phyloP scores from a whole-genome alignment of 2,888 invertebrate species.

The Hypercompe scribonia region DNA sequence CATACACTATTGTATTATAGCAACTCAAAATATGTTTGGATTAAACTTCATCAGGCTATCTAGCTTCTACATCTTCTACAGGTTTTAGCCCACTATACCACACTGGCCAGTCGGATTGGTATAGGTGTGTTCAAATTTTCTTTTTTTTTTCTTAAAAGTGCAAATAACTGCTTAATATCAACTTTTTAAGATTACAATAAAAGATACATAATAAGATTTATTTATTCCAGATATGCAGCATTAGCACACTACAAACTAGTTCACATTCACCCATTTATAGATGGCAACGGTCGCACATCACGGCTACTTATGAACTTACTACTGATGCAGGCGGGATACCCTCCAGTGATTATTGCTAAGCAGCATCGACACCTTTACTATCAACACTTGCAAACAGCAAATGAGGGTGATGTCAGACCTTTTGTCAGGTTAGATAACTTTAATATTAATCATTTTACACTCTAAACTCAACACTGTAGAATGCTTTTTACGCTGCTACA shows the following conservation, averaged over 20 bases:
- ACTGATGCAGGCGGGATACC: conserved; percentile 97
- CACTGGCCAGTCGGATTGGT: too few species aligned
- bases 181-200: too few species aligned
- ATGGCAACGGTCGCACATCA: conserved; percentile 98
- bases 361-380: conserved; percentile 95
- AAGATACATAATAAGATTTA: not conserved
- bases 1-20: too few species aligned
- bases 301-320: conserved; percentile 98
- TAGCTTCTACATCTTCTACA: too few species aligned
- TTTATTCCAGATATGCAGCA: conserved; percentile 92
- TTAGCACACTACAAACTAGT: conserved; percentile 98
- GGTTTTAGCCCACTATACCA: too few species aligned
- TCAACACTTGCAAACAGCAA: conserved; percentile 95
- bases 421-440: conserved; percentile 89
- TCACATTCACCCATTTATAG: conserved; percentile 98
- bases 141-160: not conserved
- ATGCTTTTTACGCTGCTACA: too few species aligned
- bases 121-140: too few species aligned
- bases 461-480: too few species aligned
- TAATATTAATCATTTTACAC: not conserved
- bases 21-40: too few species aligned
- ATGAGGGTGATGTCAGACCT: conserved; percentile 97
- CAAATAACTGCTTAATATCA: not conserved
- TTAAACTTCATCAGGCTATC: not conserved
- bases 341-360: conserved; percentile 97